phyloP scores from a whole-genome alignment of 2,888 invertebrate genomes.

The Tipula unca region DNA sequence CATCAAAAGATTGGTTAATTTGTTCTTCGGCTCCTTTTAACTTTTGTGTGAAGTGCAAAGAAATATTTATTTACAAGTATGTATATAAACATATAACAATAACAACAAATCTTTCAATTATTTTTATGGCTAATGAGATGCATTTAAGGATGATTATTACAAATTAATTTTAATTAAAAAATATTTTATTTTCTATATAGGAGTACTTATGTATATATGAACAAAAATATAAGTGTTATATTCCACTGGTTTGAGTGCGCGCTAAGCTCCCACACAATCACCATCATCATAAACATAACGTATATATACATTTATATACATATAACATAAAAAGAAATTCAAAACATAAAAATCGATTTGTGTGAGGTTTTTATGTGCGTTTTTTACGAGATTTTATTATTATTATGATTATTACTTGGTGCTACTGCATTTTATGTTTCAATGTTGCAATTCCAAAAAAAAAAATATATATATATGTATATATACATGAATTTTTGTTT shows the following conservation, averaged over 20 bases:
- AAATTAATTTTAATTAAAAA: conserved; percentile 19
- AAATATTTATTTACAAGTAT: neutral
- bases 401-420: neutral
- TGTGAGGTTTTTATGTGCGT: neutral
- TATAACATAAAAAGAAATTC: neutral
- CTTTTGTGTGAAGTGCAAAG: neutral
- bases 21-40: neutral
- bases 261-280: neutral
- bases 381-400: neutral
- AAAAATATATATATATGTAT: too few species aligned
- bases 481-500: neutral
- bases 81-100: neutral
- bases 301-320: too few species aligned
- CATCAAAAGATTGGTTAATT: neutral
- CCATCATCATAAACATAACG: neutral
- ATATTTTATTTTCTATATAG: neutral
- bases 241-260: neutral
- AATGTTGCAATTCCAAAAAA: neutral
- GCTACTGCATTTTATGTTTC: neutral
- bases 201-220: neutral
- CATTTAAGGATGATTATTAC: conserved; percentile 18
- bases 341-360: neutral
- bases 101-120: conserved; percentile 14
- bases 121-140: conserved; percentile 19
- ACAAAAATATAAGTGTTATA: neutral